A percentile compares a stretch with the other conserved stretches of the same genome.
These are phyloP conservation scores for Entosphenus tridentatus DNA, from an alignment of 2,113 vertebrate species.

Conservation along the genomic window DNA sequence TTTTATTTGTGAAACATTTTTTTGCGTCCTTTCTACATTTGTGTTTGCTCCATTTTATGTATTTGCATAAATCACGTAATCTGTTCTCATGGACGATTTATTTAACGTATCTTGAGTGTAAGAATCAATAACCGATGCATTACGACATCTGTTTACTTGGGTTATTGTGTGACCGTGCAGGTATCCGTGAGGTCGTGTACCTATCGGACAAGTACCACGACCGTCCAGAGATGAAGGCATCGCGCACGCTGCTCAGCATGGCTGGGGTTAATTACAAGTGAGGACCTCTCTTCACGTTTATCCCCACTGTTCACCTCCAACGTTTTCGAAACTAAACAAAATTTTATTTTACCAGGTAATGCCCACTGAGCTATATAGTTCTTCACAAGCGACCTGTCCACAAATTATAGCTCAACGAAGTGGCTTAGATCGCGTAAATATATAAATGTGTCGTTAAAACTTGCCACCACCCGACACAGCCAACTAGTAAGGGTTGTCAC, in stretches of 20 bases:
- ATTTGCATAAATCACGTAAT: conserved; percentile 13
- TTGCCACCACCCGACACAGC: too few species aligned
- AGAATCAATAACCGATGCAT: conserved; percentile 5
- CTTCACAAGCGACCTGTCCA: too few species aligned
- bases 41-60: conserved; percentile 12
- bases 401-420: too few species aligned
- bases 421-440: too few species aligned
- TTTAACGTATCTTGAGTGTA: conserved; percentile 12
- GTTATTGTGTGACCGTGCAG: conserved; percentile 21
- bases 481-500: too few species aligned
- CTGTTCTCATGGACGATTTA: conserved; percentile 12
- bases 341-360: too few species aligned
- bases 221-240: conserved; percentile 42
- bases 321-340: too few species aligned
- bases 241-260: conserved; percentile 46
- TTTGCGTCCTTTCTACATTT: conserved; percentile 12
- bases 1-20: background rate
- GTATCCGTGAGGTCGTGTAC: conserved; percentile 68
- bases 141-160: conserved; percentile 9
- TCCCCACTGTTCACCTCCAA: too few species aligned
- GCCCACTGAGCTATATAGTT: too few species aligned
- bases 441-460: too few species aligned
- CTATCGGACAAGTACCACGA: conserved; percentile 81
- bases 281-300: conserved; percentile 11
- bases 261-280: conserved; percentile 44